Base-by-base conservation (phyloP, 1,140 invertebrate genomes). In the Pygmarrhopalites habei region DNA sequence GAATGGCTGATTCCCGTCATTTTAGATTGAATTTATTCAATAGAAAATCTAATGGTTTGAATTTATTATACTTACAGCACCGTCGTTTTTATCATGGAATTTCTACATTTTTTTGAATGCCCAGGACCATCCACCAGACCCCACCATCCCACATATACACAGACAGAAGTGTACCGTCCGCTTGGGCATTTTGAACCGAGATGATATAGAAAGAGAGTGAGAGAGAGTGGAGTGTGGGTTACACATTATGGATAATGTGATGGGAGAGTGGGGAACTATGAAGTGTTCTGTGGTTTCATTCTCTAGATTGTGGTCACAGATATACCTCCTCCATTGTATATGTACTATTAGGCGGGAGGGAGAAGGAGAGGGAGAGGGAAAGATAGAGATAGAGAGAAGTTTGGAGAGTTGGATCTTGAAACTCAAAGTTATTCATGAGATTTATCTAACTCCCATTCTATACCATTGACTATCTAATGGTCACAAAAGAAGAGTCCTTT, bases 381-480 rank as follows among this genome's bases (percentile, higher is more conserved):
- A 35, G 32, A 35, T 7, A 35, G 15, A 35, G 15, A 35, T 15
- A n/a, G 15, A 35, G 32, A 15, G 32, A 35, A 15, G 15, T 5
- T 7, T 7, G 32, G 32, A 15, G 15, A 35, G 32, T 7, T 7
- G 15, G 15, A 35, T 7, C 5, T 15, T 35, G 32, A 35, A 35
- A 35, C 32, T 35, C 5, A 35, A 35, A 41, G 53, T 19, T 59
- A 43, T 59, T 59, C 57, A 59, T 59, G 57, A 59, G 43, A 44
- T 59, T 59, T 59, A 59, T 59, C 57, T 43, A 46, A 46, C 29
- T 39, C 30, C 35, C 35, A 35, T 35, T 57, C 30, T n/a, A 53
- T 41, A 10, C 55, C 35, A 57, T 57, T 57, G 30, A 57, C 14
- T 57, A 26, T 7, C n/a, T 56, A 56, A 56, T 56, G 53, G 53